Percentiles rank a stretch among this genome's conserved stretches.
phyloP scores from a whole-genome alignment of 2,113 vertebrate genomes.

The Syngnathus floridae region DNA sequence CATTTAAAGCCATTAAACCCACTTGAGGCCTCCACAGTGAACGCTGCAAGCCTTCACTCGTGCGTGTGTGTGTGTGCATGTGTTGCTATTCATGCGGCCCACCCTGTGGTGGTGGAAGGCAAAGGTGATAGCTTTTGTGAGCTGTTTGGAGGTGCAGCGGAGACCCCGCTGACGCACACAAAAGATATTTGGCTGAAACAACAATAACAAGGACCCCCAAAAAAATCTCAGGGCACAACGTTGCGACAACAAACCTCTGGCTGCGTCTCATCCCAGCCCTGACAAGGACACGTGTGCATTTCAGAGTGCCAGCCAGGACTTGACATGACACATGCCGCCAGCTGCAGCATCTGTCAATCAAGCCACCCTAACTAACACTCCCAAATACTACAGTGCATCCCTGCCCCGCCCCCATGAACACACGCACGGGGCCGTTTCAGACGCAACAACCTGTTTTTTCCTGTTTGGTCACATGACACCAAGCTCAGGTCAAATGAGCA shows the following conservation, averaged over 20 bases:
- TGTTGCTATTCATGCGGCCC: constrained; percentile 59
- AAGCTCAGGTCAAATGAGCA: neutral
- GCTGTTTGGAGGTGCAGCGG: neutral
- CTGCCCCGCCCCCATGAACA: too few species aligned
- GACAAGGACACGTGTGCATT: neutral
- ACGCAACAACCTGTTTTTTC: too few species aligned
- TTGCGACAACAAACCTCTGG: too few species aligned
- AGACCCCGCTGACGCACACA: neutral
- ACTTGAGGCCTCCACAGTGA: neutral
- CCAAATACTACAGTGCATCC: too few species aligned
- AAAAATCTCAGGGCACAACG: neutral
- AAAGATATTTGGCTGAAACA: neutral
- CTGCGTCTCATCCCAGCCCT: too few species aligned
- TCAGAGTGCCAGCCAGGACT: neutral
- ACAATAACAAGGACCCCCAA: neutral
- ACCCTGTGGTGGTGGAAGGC: neutral
- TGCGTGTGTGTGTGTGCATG: constrained; percentile 33
- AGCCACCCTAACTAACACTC: too few species aligned
- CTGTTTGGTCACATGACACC: neutral
- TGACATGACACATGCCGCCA: neutral
- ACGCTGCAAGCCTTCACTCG: neutral
- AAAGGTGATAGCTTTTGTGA: neutral
- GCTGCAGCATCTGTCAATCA: neutral
- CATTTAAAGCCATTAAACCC: neutral
- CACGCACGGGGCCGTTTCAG: neutral